These are phyloP conservation scores for Rhyacophila brunnea DNA, from an alignment of 1,140 invertebrate genomes.

Conservation along the genomic window DNA sequence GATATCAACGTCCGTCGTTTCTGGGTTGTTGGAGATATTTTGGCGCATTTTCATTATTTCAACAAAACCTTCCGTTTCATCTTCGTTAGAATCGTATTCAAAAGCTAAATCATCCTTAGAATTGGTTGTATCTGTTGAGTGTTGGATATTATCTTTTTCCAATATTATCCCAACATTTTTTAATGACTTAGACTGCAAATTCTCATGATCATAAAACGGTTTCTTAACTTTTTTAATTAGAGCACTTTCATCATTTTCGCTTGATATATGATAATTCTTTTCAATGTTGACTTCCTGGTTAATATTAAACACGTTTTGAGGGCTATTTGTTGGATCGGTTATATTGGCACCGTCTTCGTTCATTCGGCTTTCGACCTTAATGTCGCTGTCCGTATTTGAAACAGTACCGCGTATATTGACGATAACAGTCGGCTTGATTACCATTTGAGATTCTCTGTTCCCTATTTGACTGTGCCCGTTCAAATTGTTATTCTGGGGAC, in stretches of 20 bases:
- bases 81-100: not conserved
- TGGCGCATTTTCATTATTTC: not conserved
- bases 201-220: not conserved
- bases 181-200: too few relatives aligned
- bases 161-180: too few relatives aligned
- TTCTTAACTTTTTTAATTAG: not conserved
- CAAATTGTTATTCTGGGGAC: slow-evolving; percentile 44
- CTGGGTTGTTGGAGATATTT: too few relatives aligned
- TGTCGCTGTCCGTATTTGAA: slow-evolving; percentile 44
- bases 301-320: slow-evolving; percentile 48
- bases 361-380: slow-evolving; percentile 41
- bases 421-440: slow-evolving; percentile 51
- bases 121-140: too few relatives aligned
- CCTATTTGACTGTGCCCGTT: slow-evolving; percentile 50
- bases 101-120: not conserved
- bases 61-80: not conserved
- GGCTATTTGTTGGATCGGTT: slow-evolving; percentile 22
- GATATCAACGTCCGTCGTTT: too few relatives aligned
- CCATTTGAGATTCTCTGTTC: slow-evolving; percentile 49
- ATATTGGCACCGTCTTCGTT: slow-evolving; percentile 35
- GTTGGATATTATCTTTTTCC: too few relatives aligned
- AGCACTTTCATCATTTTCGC: slow-evolving; percentile 1
- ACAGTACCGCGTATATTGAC: slow-evolving; percentile 49
- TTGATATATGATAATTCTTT: slow-evolving; percentile 26
- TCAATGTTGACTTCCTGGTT: slow-evolving; percentile 50